Evolutionary conservation across 2,113 vertebrate genomes (phyloP).

Genomic region (Oryzias woworae): DNA sequence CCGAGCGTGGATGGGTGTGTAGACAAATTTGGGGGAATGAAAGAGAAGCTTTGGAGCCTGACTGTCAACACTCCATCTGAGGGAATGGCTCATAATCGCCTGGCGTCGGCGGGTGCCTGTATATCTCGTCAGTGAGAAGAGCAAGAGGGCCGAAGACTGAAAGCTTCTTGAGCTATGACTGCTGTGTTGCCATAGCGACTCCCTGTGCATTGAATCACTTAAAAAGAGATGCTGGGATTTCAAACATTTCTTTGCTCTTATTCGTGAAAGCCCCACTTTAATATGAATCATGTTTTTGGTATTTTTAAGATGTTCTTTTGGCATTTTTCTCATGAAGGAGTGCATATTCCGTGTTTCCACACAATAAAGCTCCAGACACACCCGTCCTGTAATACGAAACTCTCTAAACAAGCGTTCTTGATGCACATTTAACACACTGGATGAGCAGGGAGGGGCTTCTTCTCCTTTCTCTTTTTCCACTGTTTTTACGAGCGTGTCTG

Average conservation of each 20-base stretch:
- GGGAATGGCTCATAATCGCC: constrained; percentile 38
- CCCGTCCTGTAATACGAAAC: too few relatives aligned
- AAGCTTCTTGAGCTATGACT: constrained; percentile 66
- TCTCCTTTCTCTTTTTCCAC: too few relatives aligned
- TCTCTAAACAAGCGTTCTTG: too few relatives aligned
- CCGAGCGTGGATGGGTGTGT: constrained; percentile 1
- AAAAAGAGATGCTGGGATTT: constrained; percentile 58
- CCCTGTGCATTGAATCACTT: constrained; percentile 77
- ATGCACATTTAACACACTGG: too few relatives aligned
- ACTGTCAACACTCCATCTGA: constrained; percentile 24
- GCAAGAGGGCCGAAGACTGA: constrained; percentile 65
- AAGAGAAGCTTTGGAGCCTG: constrained; percentile 2
- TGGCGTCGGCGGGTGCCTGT: constrained; percentile 19
- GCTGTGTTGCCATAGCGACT: constrained; percentile 80
- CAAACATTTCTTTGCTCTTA: constrained; percentile 22
- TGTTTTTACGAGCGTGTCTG: too few relatives aligned
- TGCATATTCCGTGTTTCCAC: too few relatives aligned
- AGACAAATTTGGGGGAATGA: background rate
- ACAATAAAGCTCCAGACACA: too few relatives aligned
- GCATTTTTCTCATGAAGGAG: too few relatives aligned
- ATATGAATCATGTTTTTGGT: too few relatives aligned
- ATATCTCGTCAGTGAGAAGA: constrained; percentile 58
- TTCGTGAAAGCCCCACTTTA: constrained; percentile 7
- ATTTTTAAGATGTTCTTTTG: too few relatives aligned
- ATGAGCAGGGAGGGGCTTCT: too few relatives aligned